Percentiles rank a stretch among this genome's conserved stretches.
Evolutionary conservation across 2,888 invertebrate species (phyloP).

Genomic region (Ctena decussata): DNA sequence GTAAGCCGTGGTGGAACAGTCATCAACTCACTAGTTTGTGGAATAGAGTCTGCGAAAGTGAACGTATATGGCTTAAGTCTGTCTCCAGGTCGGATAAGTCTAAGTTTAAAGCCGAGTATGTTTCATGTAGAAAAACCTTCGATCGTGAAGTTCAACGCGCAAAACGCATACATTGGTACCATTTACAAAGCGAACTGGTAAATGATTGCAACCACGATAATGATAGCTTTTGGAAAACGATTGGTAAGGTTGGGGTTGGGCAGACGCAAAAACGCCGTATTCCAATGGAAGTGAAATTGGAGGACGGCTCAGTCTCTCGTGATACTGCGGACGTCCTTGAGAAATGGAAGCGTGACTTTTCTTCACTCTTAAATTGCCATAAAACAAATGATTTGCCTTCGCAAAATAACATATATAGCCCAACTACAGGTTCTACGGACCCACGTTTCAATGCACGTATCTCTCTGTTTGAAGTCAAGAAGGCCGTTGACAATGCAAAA

Average conservation of each 20-base stretch:
- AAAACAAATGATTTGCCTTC: not conserved
- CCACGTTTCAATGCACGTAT: constrained; percentile 5
- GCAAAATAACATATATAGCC: not conserved
- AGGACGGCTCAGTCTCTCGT: not conserved
- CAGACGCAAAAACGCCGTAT: not conserved
- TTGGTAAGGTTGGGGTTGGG: not conserved
- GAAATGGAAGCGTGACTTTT: not conserved
- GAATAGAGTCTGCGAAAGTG: not conserved
- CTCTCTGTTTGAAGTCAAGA: not conserved
- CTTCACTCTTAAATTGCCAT: not conserved
- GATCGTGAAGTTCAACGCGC: not conserved
- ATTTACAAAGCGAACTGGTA: not conserved
- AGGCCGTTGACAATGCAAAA: constrained; percentile 24
- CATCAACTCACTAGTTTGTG: not conserved
- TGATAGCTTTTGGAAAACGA: constrained; percentile 3
- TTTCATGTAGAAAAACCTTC: not conserved
- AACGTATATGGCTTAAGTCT: not conserved
- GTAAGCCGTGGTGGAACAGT: constrained; percentile 7
- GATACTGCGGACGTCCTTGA: not conserved
- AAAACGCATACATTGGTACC: not conserved
- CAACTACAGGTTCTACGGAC: not conserved
- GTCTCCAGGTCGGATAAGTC: not conserved
- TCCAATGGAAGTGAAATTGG: not conserved
- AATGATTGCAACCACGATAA: not conserved
- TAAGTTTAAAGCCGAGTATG: not conserved